Evolutionary conservation across 2,888 invertebrate genomes (phyloP).

Genomic region (Axea sp.): DNA sequence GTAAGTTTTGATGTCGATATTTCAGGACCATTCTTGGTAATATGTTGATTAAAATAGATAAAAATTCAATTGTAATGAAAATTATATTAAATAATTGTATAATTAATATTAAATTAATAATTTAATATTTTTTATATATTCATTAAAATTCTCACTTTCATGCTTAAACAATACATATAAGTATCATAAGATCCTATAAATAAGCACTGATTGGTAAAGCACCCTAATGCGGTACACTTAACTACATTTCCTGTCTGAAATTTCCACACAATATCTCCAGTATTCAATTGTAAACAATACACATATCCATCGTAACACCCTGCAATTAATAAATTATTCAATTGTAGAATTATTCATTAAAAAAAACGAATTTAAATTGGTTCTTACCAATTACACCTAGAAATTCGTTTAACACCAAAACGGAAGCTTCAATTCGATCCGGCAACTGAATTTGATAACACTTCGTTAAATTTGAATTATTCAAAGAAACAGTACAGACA

Average conservation of each 20-base stretch:
- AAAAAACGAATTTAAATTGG: conserved; percentile 11
- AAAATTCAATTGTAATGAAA: too few species aligned
- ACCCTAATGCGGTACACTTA: conserved; percentile 83
- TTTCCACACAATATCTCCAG: conserved; percentile 83
- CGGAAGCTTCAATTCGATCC: conserved; percentile 87
- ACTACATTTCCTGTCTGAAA: conserved; percentile 83
- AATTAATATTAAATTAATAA: too few species aligned
- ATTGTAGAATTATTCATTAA: neutral
- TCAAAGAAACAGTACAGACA: conserved; percentile 83
- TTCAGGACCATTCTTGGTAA: conserved; percentile 79
- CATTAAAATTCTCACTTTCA: conserved; percentile 81
- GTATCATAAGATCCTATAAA: conserved; percentile 88
- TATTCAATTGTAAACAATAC: conserved; percentile 83
- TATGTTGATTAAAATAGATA: too few species aligned
- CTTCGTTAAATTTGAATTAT: conserved; percentile 81
- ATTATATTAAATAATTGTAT: too few species aligned
- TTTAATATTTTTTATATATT: too few species aligned
- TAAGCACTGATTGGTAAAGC: conserved; percentile 78
- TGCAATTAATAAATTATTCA: conserved; percentile 63
- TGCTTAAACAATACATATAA: conserved; percentile 82
- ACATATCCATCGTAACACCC: conserved; percentile 87
- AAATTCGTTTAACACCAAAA: conserved; percentile 79
- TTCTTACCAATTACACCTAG: conserved; percentile 84
- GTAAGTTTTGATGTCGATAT: too few species aligned
- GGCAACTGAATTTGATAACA: conserved; percentile 81